Evolutionary conservation across 2,113 vertebrate genomes (phyloP).

Genomic region (Clinocottus analis): DNA sequence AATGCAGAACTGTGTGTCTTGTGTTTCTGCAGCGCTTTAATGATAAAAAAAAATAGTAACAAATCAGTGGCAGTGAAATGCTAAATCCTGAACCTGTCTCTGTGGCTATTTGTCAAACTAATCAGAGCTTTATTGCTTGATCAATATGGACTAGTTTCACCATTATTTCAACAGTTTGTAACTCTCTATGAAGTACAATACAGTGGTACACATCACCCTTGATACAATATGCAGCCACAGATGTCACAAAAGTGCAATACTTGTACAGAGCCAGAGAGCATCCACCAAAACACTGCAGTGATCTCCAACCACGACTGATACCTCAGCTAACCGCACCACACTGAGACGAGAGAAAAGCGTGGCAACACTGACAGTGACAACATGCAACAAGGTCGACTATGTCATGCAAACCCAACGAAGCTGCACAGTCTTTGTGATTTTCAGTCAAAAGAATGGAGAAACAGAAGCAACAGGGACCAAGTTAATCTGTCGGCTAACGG

Average conservation of each 20-base stretch:
- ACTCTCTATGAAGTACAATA: constrained; percentile 25
- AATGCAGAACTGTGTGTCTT: constrained; percentile 23
- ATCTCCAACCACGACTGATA: constrained; percentile 51
- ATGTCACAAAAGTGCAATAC: constrained; percentile 47
- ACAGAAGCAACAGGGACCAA: constrained; percentile 46
- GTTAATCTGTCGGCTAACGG: constrained; percentile 18
- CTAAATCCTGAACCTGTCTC: constrained; percentile 13
- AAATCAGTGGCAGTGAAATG: constrained; percentile 26
- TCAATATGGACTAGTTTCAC: constrained; percentile 6
- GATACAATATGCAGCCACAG: constrained; percentile 62
- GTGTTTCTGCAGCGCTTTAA: constrained; percentile 16
- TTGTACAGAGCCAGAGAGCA: constrained; percentile 60
- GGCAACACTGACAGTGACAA: constrained; percentile 69
- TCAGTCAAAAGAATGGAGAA: constrained; percentile 58
- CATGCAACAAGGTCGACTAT: constrained; percentile 74
- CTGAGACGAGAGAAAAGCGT: constrained; percentile 63
- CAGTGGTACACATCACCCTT: constrained; percentile 46
- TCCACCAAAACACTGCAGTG: constrained; percentile 61
- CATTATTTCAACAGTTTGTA: constrained; percentile 27
- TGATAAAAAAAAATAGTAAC: constrained; percentile 3
- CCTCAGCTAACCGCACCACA: constrained; percentile 61
- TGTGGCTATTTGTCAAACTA: constrained; percentile 13
- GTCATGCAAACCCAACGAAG: constrained; percentile 78
- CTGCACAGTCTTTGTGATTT: constrained; percentile 85
- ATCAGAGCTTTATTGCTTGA: constrained; percentile 13